A percentile compares a stretch with the other conserved stretches of the same genome.
phyloP scores from a whole-genome alignment of 2,797 vertebrate species.

The Diglossa cyanea region DNA sequence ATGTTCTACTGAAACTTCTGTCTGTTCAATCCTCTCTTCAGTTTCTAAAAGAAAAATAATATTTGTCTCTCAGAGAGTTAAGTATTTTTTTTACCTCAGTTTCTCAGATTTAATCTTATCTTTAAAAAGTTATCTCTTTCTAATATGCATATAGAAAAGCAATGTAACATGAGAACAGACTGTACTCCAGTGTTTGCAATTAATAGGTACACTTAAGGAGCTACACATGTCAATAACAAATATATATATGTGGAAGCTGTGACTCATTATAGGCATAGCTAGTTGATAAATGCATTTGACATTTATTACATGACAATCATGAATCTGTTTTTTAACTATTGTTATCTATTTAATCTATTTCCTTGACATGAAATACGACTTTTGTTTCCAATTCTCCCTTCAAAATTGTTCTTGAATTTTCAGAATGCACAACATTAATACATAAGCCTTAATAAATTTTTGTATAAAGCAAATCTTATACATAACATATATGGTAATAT shows the following conservation, averaged over 20 bases:
- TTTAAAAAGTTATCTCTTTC: not conserved
- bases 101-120: not conserved
- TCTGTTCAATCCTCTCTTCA: not conserved
- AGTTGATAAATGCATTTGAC: not conserved
- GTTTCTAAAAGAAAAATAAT: not conserved
- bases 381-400: not conserved
- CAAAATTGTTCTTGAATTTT: not conserved
- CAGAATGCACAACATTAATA: not conserved
- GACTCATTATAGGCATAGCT: not conserved
- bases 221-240: not conserved
- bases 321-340: not conserved
- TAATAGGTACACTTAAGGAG: not conserved
- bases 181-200: not conserved
- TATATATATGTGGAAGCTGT: not conserved
- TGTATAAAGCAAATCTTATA: not conserved
- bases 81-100: not conserved
- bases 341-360: not conserved
- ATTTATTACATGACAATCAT: not conserved
- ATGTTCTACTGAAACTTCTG: not conserved
- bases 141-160: not conserved
- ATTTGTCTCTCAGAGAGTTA: not conserved
- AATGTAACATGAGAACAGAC: not conserved
- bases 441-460: constrained; percentile 26
- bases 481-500: not conserved
- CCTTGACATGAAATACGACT: not conserved